phyloP scores from a whole-genome alignment of 2,797 vertebrate species.

The Oreortyx pictus region DNA sequence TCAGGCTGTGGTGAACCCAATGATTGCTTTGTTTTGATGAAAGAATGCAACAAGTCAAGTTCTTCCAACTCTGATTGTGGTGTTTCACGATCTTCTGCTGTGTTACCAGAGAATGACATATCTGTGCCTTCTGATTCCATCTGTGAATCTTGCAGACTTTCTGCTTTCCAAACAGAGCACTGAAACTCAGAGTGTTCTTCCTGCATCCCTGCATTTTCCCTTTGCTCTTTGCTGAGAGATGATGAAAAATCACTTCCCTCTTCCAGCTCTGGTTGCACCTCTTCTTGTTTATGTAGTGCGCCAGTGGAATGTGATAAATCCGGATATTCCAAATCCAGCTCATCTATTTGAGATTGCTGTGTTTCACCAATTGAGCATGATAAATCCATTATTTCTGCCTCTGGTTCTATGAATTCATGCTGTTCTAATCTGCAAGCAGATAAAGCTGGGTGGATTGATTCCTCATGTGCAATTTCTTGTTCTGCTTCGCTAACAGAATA shows the following conservation, averaged over 20 bases:
- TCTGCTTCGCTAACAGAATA: not conserved
- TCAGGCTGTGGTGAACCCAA: not conserved
- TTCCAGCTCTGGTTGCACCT: not conserved
- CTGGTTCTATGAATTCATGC: not conserved
- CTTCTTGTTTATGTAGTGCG: not conserved
- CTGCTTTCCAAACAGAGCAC: not conserved
- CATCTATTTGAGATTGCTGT: not conserved
- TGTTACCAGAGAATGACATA: not conserved
- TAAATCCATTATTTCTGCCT: slow-evolving; percentile 34
- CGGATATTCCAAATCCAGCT: not conserved
- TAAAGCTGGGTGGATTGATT: not conserved
- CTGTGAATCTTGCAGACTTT: not conserved
- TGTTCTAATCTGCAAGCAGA: not conserved
- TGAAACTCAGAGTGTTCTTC: not conserved
- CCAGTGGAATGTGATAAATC: not conserved
- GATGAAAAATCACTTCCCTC: not conserved
- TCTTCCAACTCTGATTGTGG: not conserved
- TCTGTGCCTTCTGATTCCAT: slow-evolving; percentile 10
- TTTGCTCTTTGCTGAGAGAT: not conserved
- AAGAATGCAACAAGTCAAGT: not conserved
- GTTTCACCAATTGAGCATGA: not conserved
- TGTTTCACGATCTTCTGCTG: not conserved
- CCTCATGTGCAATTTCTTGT: not conserved
- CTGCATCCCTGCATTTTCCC: not conserved
- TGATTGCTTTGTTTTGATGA: not conserved